Conservation (phyloP, 2,888 invertebrate species). For the Athalia rosae region DNA sequence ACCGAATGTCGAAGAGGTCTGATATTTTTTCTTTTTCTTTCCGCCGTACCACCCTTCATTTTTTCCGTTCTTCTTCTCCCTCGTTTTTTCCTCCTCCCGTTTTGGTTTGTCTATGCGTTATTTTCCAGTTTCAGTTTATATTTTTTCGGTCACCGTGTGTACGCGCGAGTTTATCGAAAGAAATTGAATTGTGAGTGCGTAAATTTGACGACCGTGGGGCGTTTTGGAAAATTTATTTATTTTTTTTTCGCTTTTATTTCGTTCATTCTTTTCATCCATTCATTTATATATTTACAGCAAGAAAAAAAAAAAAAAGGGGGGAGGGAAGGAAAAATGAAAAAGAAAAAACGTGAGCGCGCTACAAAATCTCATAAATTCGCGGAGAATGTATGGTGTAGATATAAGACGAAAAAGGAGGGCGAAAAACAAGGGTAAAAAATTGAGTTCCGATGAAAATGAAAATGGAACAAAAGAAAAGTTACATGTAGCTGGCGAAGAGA, state of each 20-base stretch:
- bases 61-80: too few species aligned
- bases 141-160: too few species aligned
- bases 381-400: background rate
- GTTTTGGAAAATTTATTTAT: too few species aligned
- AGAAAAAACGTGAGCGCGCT: background rate
- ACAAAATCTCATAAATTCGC: background rate
- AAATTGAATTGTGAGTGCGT: conserved; percentile 34
- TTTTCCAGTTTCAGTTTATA: background rate
- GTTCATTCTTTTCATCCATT: too few species aligned
- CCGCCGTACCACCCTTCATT: background rate
- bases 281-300: too few species aligned
- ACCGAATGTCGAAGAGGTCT: conserved; percentile 6
- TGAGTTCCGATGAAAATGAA: conserved; percentile 6
- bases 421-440: background rate
- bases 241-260: too few species aligned
- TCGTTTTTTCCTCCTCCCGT: too few species aligned
- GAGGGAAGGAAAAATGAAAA: background rate
- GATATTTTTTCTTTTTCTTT: conserved; percentile 6
- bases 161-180: conserved; percentile 24
- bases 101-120: background rate
- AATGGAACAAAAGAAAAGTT: background rate
- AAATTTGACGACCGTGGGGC: conserved; percentile 22
- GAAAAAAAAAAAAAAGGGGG: background rate
- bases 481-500: too few species aligned
- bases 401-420: too few species aligned